Evolutionary conservation across 2,797 vertebrate species (phyloP).

Genomic region (Eurystomus glaucurus): DNA sequence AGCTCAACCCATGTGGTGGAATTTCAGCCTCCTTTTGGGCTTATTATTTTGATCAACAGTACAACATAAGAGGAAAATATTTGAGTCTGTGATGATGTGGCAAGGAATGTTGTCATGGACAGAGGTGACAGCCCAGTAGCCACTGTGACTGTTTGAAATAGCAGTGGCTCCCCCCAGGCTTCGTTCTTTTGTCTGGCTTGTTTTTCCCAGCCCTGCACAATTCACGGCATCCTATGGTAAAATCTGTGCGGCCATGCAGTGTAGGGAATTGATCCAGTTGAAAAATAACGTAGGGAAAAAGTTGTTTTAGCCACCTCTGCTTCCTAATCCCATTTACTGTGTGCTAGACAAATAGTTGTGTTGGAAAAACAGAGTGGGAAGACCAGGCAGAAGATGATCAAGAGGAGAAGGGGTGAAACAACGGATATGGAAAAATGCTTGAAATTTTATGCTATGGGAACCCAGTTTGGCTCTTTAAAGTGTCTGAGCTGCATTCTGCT

Average conservation of each 20-base stretch:
- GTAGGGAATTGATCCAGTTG: background rate
- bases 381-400: background rate
- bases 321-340: background rate
- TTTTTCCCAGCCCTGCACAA: background rate
- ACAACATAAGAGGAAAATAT: background rate
- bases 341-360: background rate
- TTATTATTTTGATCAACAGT: background rate
- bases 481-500: background rate
- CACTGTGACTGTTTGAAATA: background rate
- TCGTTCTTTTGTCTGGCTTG: background rate
- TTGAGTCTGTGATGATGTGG: background rate
- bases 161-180: background rate
- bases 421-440: background rate
- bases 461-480: background rate
- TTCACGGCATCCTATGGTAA: background rate
- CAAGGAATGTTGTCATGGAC: background rate
- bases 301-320: background rate
- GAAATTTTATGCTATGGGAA: background rate
- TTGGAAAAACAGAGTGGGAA: background rate
- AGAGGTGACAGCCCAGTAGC: constrained; percentile 16
- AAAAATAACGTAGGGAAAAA: background rate
- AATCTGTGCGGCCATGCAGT: background rate
- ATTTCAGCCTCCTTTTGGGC: background rate
- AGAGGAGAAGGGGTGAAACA: background rate
- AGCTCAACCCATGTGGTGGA: background rate